Evolutionary conservation across 2,888 invertebrate species (phyloP).

Genomic region (Hetaerina titia): DNA sequence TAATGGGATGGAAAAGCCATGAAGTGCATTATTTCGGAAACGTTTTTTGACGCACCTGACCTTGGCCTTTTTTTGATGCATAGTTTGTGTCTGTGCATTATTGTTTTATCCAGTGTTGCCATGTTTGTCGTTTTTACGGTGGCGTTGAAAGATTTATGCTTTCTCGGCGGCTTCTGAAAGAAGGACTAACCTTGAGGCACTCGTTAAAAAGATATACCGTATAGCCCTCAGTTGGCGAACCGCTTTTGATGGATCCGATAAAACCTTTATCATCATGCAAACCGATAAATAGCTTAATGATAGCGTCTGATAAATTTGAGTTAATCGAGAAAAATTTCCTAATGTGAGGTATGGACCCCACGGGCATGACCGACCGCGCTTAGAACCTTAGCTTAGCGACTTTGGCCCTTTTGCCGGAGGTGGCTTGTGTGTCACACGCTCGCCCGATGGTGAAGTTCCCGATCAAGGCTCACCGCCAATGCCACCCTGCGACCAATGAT

Average conservation of each 20-base stretch:
- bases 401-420: too few relatives aligned
- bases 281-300: not conserved
- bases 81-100: not conserved
- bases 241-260: conserved; percentile 10
- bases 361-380: not conserved
- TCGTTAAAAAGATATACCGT: not conserved
- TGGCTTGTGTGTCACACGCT: too few relatives aligned
- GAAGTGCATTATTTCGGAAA: not conserved
- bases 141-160: not conserved
- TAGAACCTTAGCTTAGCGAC: too few relatives aligned
- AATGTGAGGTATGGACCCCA: not conserved
- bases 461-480: too few relatives aligned
- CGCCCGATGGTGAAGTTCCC: too few relatives aligned
- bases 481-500: too few relatives aligned
- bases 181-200: not conserved
- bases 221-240: not conserved
- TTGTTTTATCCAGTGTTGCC: not conserved
- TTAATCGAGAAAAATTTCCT: not conserved
- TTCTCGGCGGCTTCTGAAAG: not conserved
- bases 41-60: not conserved
- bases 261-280: not conserved
- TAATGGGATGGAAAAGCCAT: not conserved
- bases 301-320: not conserved
- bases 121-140: not conserved
- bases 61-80: not conserved